Evolutionary conservation across 2,888 invertebrate species (phyloP), one percentile per base, ranked within the genome.

Genomic region (Pogonocherus hispidulus): DNA sequence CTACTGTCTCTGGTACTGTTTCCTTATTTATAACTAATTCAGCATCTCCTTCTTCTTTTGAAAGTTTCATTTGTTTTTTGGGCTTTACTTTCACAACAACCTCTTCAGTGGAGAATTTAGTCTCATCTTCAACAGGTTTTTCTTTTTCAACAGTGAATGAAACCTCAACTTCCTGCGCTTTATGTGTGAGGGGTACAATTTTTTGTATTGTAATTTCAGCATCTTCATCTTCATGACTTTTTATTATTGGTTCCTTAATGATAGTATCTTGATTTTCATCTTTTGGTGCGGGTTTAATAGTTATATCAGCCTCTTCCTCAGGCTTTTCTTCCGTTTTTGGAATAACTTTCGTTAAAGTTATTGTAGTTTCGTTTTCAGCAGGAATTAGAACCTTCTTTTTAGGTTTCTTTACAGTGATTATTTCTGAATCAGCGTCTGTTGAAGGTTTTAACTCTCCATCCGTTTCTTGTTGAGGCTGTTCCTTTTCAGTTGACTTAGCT

Each of bases 381-480:
- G 63, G 37, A 23, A 51, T 49, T 57, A 74, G n/a, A 80, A 73
- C 73, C 72, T 75, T 73, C 47, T 73, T 73, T 75, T 67, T 84
- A 81, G 65, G 65, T 41, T 69, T 74, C 59, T 75, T 75, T 59
- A 74, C 69, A 67, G 66, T 66, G 44, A 79, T 66, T 76, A 81
- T 77, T 46, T 81, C 70, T 16, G 78, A 74, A 73, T 78, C 62
- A n/a, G n/a, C n/a, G 20, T 72, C 76, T 57, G 81, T 78, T 64
- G 8, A 3, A 11, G 79, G 75, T 67, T 80, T 55, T 62, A 74
- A 75, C 80, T 74, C 62, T 74, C 75, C 63, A 64, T 69, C 27
- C 71, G 70, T 63, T 72, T 74, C 66, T 75, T n/a, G n/a, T n/a
- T 71, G 78, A 18, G 93, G 88, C 1, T 91, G 92, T 27, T 91